phyloP scores from a whole-genome alignment of 2,888 invertebrate species.

The Acholoe squamosa region DNA sequence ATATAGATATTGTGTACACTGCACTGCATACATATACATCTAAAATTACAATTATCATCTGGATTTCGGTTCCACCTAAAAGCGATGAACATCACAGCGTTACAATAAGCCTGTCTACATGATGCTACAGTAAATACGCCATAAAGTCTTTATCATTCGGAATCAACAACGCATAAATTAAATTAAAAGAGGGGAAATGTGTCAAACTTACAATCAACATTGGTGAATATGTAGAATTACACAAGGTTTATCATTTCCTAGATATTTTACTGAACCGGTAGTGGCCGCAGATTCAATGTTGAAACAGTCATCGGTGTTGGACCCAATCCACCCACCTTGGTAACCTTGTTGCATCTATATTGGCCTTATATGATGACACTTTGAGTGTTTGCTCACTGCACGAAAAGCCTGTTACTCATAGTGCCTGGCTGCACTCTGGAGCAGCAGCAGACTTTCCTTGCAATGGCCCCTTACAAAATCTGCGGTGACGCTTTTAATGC shows the following conservation, averaged over 20 bases:
- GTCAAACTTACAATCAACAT: slow-evolving; percentile 3
- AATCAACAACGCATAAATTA: slow-evolving; percentile 17
- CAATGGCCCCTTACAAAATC: neutral
- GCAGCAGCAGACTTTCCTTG: neutral
- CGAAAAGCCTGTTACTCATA: neutral
- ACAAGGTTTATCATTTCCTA: slow-evolving; percentile 15
- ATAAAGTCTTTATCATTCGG: slow-evolving; percentile 14
- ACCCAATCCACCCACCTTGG: neutral
- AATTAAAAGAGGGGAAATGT: slow-evolving; percentile 18
- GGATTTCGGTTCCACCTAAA: slow-evolving; percentile 42
- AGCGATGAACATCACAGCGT: slow-evolving; percentile 46
- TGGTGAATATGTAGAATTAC: slow-evolving; percentile 1
- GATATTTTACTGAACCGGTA: neutral
- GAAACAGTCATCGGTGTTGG: neutral
- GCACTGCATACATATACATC: slow-evolving; percentile 34
- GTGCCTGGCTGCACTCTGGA: neutral
- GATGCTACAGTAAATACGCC: slow-evolving; percentile 15
- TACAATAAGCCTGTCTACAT: slow-evolving; percentile 40
- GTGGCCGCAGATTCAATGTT: slow-evolving; percentile 4
- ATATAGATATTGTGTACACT: neutral
- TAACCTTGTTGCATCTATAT: neutral
- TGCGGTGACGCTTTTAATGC: neutral
- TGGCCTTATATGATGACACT: neutral
- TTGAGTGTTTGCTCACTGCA: neutral
- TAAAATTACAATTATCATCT: slow-evolving; percentile 24